Conservation (phyloP, 2,888 invertebrate genomes). For the Graphium colonna region DNA sequence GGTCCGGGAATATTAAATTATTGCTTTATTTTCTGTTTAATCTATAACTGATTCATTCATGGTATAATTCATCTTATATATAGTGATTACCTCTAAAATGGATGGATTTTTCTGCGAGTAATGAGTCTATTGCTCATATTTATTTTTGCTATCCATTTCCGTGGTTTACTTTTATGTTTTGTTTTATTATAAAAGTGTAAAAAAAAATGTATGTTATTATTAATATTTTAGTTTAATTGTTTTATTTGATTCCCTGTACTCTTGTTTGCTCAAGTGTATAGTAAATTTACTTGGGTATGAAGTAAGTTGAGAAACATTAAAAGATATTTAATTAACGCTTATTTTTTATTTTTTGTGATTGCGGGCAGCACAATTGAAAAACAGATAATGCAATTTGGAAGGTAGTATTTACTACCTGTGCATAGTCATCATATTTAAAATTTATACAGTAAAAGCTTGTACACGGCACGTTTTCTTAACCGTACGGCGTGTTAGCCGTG, state of each 20-base stretch:
- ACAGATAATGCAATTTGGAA: background rate
- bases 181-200: conserved; percentile 4
- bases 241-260: conserved; percentile 18
- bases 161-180: background rate
- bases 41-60: background rate
- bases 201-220: conserved; percentile 6
- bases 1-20: background rate
- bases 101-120: background rate
- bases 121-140: conserved; percentile 1
- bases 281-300: conserved; percentile 19
- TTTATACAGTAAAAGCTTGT: too few relatives aligned
- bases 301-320: conserved; percentile 19
- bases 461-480: too few relatives aligned
- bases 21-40: background rate
- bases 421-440: too few relatives aligned
- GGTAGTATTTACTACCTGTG: background rate
- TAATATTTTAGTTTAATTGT: too few relatives aligned
- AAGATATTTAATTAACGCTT: background rate
- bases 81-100: background rate
- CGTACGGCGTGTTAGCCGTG: too few relatives aligned
- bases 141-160: conserved; percentile 10
- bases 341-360: conserved; percentile 9
- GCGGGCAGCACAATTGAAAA: background rate
- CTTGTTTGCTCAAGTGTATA: conserved; percentile 25
- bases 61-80: background rate